Evolutionary conservation across 2,888 invertebrate genomes (phyloP), one percentile per base, ranked within the genome.

Genomic region (Oasisia sp.): DNA sequence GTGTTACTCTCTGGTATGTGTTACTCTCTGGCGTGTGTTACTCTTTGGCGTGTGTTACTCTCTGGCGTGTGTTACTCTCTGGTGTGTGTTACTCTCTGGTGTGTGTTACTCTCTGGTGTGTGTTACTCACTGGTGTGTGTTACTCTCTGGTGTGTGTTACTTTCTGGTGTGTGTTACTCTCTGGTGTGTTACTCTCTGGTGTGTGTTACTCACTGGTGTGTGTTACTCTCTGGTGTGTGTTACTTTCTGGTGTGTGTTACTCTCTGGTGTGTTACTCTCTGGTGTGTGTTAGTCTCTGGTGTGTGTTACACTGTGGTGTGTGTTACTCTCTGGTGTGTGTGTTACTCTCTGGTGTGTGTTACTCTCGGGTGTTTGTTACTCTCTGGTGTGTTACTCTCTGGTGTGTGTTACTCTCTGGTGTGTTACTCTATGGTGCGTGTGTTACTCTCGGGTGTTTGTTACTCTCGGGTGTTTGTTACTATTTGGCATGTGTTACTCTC

Each of bases 1-100:
- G 93, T 89, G 19, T 14, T 38, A 50, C 32, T 90, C 93, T 32
- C 94, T 97, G 93, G 96, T 96, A 94, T 94, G 93, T 89, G 19
- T 14, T 38, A 50, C 32, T 90, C 93, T 32, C 94, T 97, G 93
- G 96, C 96, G 94, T 94, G 93, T 89, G 19, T 14, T 38, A 50
- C 32, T 90, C 12, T 32, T n/a, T n/a, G n/a, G n/a, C n/a, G n/a
- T n/a, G n/a, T n/a, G n/a, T n/a, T n/a, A n/a, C n/a, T n/a, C 93
- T 32, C 94, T 97, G 93, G 96, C 96, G 94, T 94, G 93, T 89
- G 19, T 14, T 38, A 50, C 32, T 90, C 93, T 32, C 94, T 97
- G 93, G 96, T 96, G 94, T 94, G 93, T 89, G 19, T 14, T 38
- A 50, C 32, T 90, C 93, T 32, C 94, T 97, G 93, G 96, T 96